Evolutionary conservation across 2,888 invertebrate species (phyloP), one percentile per base, ranked within the genome.

Genomic region (Esperia sulphurella): DNA sequence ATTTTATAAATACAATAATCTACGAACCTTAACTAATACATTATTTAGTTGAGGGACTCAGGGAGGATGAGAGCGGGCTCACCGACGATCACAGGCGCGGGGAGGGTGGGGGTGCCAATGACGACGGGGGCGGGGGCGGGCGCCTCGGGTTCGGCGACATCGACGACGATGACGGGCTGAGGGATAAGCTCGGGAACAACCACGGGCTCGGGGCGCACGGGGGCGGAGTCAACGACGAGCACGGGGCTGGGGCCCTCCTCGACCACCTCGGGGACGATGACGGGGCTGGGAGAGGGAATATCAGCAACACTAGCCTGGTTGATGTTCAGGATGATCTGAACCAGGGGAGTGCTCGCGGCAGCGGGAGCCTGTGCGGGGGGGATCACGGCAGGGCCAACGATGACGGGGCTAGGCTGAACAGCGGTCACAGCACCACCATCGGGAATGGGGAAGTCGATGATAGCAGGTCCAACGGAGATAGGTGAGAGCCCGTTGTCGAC

Each of bases 31-130:
- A n/a, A n/a, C 28, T 28, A 29, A 12, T 28, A 6, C n/a, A 30
- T 35, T 40, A 44, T 54, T 71, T 72, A 75, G 66, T 73, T 73
- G 48, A 75, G 71, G 43, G 44, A 53, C 14, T 68, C 73, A 40
- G 76, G 76, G 14, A 69, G 61, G 41, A 54, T 49, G 49, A 43
- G 6, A 10, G 14, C 43, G 33, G 46, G 41, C 21, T 30, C 14
- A 30, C 6, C 38, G 14, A 40, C 40, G 33, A 51, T 41, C 33
- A 61, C 55, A 39, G 61, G 49, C 45, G 47, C 54, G 0, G 53
- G 49, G 33, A 55, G 48, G 5, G 28, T 40, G 21, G 50, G 49
- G 9, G 47, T 45, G 31, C 13, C 10, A 14, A 44, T 28, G 37
- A n/a, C 21, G 12, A 14, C 13, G 41, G 44, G 29, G n/a, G 28